Base-by-base conservation (phyloP, 2,113 vertebrate genomes). In the Xyliphius kryptos region DNA sequence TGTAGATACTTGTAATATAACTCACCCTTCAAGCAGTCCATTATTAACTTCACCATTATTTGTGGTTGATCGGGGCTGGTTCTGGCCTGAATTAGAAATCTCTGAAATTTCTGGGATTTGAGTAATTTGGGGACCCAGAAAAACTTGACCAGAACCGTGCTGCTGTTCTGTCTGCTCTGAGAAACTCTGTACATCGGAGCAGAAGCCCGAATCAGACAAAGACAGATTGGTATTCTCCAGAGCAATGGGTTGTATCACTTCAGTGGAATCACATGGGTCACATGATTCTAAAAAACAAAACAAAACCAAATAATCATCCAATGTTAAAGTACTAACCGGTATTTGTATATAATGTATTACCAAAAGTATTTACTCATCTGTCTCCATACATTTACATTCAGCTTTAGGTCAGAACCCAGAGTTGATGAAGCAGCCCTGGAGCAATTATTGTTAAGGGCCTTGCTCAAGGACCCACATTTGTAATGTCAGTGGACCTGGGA, bases 251-350 rank as follows among this genome's bases (percentile, higher is more conserved):
- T 76, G 79, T 58, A 84, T 56, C 15, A 76, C 68, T 65, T 87
- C 80, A 1, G 80, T 70, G 10, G 85, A 78, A 69, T 85, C 81
- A 37, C 83, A 82, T 5, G 82, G 82, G 60, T 87, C 83, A 76
- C 82, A 83, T 74, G 77, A 85, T 53, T 61, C 56, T 61, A 20
- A 53, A 43, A 12, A 32, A 14, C 52, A 53, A 62, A 21, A 46
- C 53, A 60, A 15, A 52, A 11, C n/a, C n/a, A n/a, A n/a, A n/a
- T n/a, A n/a, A n/a, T n/a, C n/a, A n/a, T n/a, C n/a, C n/a, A n/a
- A n/a, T n/a, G n/a, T n/a, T n/a, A n/a, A n/a, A n/a, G n/a, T n/a
- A n/a, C n/a, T n/a, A n/a, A n/a, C n/a, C n/a, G n/a, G n/a, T n/a
- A n/a, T n/a, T n/a, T n/a, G n/a, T n/a, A n/a, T n/a, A n/a, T n/a